A percentile compares a stretch with the other conserved stretches of the same genome.
Evolutionary conservation across 2,113 vertebrate species (phyloP).

Genomic region (Carassius carassius): DNA sequence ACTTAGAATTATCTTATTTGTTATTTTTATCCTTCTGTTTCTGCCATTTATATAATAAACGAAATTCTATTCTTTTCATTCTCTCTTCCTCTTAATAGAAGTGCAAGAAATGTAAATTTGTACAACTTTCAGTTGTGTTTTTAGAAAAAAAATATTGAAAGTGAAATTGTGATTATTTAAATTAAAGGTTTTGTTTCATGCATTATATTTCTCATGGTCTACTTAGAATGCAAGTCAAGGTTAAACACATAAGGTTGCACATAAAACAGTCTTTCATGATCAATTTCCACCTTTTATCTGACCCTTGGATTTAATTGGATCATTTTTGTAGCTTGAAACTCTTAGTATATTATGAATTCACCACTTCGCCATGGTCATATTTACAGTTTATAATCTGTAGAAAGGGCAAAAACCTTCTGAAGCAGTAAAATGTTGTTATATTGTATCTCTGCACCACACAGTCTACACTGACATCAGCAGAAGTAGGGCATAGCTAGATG

Average conservation of each 20-base stretch:
- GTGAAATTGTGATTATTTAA: conserved; percentile 4
- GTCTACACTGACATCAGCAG: conserved; percentile 17
- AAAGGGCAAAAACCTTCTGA: neutral
- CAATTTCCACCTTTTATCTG: neutral
- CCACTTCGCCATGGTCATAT: neutral
- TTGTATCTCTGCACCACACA: neutral
- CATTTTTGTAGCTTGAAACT: neutral
- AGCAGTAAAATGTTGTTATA: neutral
- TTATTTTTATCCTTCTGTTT: neutral
- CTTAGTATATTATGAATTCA: neutral
- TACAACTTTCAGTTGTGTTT: conserved; percentile 20
- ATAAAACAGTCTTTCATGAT: too few relatives aligned
- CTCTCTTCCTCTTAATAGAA: conserved; percentile 26
- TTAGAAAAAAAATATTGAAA: conserved; percentile 17
- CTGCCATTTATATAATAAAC: neutral
- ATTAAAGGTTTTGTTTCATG: neutral
- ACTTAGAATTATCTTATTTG: conserved; percentile 7
- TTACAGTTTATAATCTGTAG: neutral
- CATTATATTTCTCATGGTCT: neutral
- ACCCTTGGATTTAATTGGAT: neutral
- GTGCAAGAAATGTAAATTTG: conserved; percentile 45
- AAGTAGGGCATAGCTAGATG: conserved; percentile 46
- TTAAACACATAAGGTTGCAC: too few relatives aligned
- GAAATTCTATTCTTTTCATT: neutral
- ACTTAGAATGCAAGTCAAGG: neutral